Percentiles rank a stretch among this genome's conserved stretches.
Conservation (phyloP, 2,797 vertebrate species). For the Myripristis murdjan region DNA sequence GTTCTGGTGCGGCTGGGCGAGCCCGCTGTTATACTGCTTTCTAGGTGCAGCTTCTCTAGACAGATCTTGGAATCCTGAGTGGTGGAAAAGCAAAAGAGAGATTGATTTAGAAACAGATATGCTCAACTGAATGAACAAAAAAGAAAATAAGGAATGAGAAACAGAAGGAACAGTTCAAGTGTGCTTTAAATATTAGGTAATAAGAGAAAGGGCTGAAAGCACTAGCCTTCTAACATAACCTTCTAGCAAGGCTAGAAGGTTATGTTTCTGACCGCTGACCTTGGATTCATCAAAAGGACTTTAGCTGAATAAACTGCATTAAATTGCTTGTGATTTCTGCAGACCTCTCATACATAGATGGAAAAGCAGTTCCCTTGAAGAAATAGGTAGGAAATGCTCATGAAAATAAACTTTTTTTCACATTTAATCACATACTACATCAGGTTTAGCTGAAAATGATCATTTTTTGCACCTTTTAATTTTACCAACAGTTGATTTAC, state of each 20-base stretch:
- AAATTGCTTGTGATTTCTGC: background rate
- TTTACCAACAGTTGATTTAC: background rate
- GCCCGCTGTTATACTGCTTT: constrained; percentile 12
- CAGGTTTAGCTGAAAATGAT: too few relatives aligned
- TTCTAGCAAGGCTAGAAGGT: too few relatives aligned
- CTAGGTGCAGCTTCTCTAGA: constrained; percentile 30
- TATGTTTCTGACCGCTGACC: background rate
- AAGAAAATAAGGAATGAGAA: constrained; percentile 21
- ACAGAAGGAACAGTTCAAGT: background rate
- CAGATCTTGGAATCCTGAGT: constrained; percentile 32
- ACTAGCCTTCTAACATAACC: too few relatives aligned
- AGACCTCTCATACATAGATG: background rate
- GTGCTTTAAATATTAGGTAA: constrained; percentile 2
- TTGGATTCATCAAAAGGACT: background rate
- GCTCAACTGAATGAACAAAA: constrained; percentile 10
- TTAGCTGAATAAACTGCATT: background rate
- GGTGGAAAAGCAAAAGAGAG: constrained; percentile 34
- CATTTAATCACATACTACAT: too few relatives aligned
- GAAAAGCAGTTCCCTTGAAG: background rate
- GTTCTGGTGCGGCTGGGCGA: constrained; percentile 33
- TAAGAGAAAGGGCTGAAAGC: constrained; percentile 3
- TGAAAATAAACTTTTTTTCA: too few relatives aligned
- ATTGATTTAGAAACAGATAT: constrained; percentile 25
- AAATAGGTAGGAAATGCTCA: background rate
- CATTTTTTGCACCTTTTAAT: too few relatives aligned